Evolutionary conservation across 1,140 invertebrate genomes (phyloP).

Genomic region (Hylaeus anthracinus): DNA sequence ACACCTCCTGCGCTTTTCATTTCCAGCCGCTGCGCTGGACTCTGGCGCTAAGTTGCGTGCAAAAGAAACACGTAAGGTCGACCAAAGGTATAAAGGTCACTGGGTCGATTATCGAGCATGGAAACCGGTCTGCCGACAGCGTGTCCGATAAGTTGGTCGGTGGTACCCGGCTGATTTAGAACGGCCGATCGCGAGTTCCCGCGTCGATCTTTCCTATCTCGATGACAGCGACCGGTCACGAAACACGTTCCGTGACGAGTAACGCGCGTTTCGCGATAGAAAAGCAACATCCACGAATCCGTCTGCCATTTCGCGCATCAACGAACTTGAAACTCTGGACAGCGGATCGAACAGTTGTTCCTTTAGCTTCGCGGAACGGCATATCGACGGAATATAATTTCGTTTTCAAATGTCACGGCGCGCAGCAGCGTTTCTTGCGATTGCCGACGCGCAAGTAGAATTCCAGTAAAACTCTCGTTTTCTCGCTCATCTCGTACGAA

Average conservation of each 20-base stretch:
- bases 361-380: not conserved
- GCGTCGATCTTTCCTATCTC: not conserved
- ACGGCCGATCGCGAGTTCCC: not conserved
- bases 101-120: conserved; percentile 48
- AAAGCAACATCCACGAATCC: no score
- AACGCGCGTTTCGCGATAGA: not conserved
- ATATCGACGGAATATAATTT: not conserved
- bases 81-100: conserved; percentile 38
- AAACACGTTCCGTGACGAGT: not conserved
- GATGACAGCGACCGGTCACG: conserved; percentile 17
- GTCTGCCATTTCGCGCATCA: not conserved
- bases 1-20: not conserved
- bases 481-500: conserved; percentile 33
- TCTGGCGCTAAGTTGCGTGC: conserved; percentile 16
- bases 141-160: conserved; percentile 28
- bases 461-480: conserved; percentile 39
- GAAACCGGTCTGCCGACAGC: conserved; percentile 32
- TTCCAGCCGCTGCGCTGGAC: conserved; percentile 2
- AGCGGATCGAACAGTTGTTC: not conserved
- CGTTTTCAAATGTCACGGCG: not conserved
- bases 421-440: no score
- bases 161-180: conserved; percentile 19
- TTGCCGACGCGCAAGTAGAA: not conserved
- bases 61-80: conserved; percentile 3
- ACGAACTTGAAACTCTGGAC: not conserved